A percentile compares a stretch with the other conserved stretches of the same genome.
These are phyloP conservation scores for Tetragonula clypearis DNA, from an alignment of 1,140 invertebrate genomes.

Conservation along the genomic window DNA sequence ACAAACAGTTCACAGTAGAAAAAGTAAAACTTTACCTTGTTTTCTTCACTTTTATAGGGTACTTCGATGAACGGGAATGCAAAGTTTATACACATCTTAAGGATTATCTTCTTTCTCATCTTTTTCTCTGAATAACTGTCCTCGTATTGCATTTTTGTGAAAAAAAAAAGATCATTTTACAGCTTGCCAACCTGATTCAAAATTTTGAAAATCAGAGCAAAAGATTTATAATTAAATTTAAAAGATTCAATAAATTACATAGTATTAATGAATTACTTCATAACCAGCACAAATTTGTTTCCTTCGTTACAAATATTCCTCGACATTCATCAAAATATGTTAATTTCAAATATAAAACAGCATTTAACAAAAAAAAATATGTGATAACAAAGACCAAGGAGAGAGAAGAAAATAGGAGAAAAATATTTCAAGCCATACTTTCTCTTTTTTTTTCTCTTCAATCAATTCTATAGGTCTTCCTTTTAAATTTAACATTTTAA, in stretches of 20 bases:
- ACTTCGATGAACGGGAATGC: conserved; percentile 57
- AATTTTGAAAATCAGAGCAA: too few relatives aligned
- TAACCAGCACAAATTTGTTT: too few relatives aligned
- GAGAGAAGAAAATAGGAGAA: too few relatives aligned
- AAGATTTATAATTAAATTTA: not conserved
- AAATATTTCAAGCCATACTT: too few relatives aligned
- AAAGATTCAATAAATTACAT: not conserved
- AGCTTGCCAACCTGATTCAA: not conserved
- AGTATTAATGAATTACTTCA: not conserved
- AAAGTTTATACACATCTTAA: conserved; percentile 51
- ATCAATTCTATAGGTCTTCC: too few relatives aligned
- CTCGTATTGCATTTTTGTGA: not conserved
- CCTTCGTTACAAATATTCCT: too few relatives aligned
- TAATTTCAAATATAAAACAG: not conserved
- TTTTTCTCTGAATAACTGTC: conserved; percentile 18
- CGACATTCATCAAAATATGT: not conserved
- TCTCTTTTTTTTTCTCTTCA: too few relatives aligned
- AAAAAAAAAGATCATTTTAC: not conserved
- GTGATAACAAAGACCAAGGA: too few relatives aligned
- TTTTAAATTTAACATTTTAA: not conserved
- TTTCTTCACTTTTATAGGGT: conserved; percentile 46
- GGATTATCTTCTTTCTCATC: conserved; percentile 30
- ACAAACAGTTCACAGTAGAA: not conserved
- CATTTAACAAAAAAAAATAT: not conserved
- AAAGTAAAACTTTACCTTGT: conserved; percentile 30